These are phyloP conservation scores for Callipepla californica DNA, from an alignment of 2,113 vertebrate species.

Conservation along the genomic window DNA sequence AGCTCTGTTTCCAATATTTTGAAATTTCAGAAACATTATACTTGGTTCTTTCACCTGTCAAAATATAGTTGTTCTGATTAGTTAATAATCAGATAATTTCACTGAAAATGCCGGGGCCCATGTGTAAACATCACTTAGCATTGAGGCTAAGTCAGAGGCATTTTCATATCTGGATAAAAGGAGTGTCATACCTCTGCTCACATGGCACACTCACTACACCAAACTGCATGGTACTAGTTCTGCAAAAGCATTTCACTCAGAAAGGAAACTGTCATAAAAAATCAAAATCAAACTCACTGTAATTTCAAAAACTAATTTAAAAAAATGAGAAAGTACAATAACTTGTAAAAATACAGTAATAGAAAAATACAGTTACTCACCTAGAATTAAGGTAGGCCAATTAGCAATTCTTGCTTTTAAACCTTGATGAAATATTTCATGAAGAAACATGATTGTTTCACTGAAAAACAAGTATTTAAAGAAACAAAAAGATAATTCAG, in stretches of 20 bases:
- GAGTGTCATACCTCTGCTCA: not conserved
- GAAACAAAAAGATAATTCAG: slow-evolving; percentile 25
- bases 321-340: not conserved
- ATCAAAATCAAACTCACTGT: not conserved
- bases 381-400: slow-evolving; percentile 98
- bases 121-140: not conserved
- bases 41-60: not conserved
- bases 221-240: not conserved
- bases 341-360: too few species aligned
- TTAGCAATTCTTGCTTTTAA: slow-evolving; percentile 97
- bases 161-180: not conserved
- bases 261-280: not conserved
- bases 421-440: slow-evolving; percentile 99
- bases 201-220: not conserved
- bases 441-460: slow-evolving; percentile 99
- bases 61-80: not conserved
- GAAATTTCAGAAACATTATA: not conserved
- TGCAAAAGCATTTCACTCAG: not conserved
- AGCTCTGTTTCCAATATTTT: not conserved
- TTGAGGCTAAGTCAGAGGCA: not conserved
- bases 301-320: not conserved
- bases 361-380: slow-evolving; percentile 78
- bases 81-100: not conserved
- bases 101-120: not conserved
- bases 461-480: slow-evolving; percentile 76